Conservation (phyloP, 2,888 invertebrate genomes). For the Eristalis tenax region DNA sequence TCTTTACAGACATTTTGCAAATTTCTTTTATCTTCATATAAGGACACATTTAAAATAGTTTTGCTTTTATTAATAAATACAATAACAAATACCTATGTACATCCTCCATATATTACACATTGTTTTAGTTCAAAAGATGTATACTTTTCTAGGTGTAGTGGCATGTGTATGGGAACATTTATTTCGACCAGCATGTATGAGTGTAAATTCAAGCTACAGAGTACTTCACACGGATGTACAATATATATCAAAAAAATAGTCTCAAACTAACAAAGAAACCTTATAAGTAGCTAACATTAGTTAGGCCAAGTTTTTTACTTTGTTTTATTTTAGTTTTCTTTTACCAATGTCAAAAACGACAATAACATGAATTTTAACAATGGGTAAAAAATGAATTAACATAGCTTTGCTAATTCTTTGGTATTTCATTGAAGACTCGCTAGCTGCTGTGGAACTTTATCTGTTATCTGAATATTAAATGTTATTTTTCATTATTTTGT, state of each 20-base stretch:
- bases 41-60: conserved; percentile 51
- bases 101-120: conserved; percentile 28
- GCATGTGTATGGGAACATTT: not conserved
- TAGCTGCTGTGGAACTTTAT: conserved; percentile 13
- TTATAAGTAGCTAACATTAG: not conserved
- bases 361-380: conserved; percentile 48
- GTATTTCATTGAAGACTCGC: conserved; percentile 14
- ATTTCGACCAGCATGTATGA: not conserved
- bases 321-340: not conserved
- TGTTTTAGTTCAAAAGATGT: conserved; percentile 12
- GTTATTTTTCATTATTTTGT: not conserved
- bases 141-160: not conserved
- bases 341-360: conserved; percentile 21
- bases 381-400: conserved; percentile 41
- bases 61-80: conserved; percentile 18
- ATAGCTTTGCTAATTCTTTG: conserved; percentile 39
- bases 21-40: conserved; percentile 29
- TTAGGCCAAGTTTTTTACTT: not conserved
- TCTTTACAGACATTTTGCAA: conserved; percentile 4
- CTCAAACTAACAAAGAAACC: conserved; percentile 25
- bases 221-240: conserved; percentile 16
- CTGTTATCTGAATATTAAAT: conserved; percentile 18
- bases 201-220: conserved; percentile 15
- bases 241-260: conserved; percentile 13
- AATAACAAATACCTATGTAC: conserved; percentile 52